Evolutionary conservation across 2,888 invertebrate genomes (phyloP).

Genomic region (Scaptodrosophila latifasciaeformis): DNA sequence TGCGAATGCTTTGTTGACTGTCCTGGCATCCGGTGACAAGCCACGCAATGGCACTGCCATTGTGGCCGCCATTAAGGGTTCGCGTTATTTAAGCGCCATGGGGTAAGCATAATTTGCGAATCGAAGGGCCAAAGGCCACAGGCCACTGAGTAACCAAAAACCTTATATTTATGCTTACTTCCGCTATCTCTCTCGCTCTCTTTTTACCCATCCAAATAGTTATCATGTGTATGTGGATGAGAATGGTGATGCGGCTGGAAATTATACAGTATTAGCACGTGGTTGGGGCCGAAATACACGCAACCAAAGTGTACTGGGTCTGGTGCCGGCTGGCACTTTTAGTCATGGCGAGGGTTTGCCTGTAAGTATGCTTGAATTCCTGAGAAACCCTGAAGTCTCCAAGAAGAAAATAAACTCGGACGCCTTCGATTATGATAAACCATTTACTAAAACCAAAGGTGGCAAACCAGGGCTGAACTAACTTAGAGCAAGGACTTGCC

Average conservation of each 20-base stretch:
- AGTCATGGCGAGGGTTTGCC: slow-evolving; percentile 80
- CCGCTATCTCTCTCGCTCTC: slow-evolving; percentile 16
- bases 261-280: slow-evolving; percentile 89
- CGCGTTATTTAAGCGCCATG: slow-evolving; percentile 88
- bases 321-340: slow-evolving; percentile 88
- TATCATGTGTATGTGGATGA: slow-evolving; percentile 95
- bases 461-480: no score
- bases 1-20: slow-evolving; percentile 85
- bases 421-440: no score
- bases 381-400: no score
- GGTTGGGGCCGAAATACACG: slow-evolving; percentile 72
- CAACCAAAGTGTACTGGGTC: slow-evolving; percentile 77
- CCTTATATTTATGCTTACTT: no score
- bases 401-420: no score
- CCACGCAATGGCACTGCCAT: slow-evolving; percentile 89
- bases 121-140: no score
- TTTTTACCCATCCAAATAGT: slow-evolving; percentile 75
- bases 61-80: slow-evolving; percentile 84
- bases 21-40: slow-evolving; percentile 81
- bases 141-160: no score
- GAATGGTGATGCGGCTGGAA: slow-evolving; percentile 94
- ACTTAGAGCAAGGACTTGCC: no score
- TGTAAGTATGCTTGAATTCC: slow-evolving; percentile 83
- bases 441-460: no score
- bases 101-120: slow-evolving; percentile 84